Evolutionary conservation across 2,113 vertebrate species (phyloP).

Genomic region (Ammospiza nelsoni): DNA sequence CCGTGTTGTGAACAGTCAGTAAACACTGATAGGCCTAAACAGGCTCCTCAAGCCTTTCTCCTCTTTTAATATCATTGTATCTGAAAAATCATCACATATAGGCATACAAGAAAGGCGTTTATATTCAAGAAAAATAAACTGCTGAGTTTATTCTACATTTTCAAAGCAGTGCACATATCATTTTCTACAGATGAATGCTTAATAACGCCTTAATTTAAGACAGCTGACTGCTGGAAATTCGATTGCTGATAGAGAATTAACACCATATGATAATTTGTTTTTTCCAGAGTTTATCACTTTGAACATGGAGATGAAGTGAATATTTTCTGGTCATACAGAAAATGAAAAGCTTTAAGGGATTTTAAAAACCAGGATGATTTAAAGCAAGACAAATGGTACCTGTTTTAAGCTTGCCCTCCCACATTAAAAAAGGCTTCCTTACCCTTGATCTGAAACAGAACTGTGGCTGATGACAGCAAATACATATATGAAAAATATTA

Average conservation of each 20-base stretch:
- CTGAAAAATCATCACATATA: neutral
- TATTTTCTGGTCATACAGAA: neutral
- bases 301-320: conserved; percentile 20
- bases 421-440: neutral
- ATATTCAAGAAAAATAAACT: neutral
- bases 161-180: neutral
- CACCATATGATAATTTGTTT: conserved; percentile 55
- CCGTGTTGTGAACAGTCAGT: neutral
- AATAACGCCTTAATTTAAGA: conserved; percentile 37
- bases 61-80: neutral
- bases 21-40: neutral
- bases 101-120: neutral
- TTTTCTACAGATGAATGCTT: conserved; percentile 57
- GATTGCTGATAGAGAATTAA: conserved; percentile 41
- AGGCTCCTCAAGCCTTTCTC: accelerated
- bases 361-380: neutral
- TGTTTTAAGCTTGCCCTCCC: neutral
- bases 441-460: conserved; percentile 34
- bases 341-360: neutral
- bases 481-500: conserved; percentile 14
- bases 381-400: conserved; percentile 23
- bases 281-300: conserved; percentile 36
- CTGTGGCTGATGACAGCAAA: conserved; percentile 39
- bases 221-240: conserved; percentile 58
- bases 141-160: conserved; percentile 21